Evolutionary conservation across 2,888 invertebrate genomes (phyloP).

Genomic region (Nephrotoma flavescens): DNA sequence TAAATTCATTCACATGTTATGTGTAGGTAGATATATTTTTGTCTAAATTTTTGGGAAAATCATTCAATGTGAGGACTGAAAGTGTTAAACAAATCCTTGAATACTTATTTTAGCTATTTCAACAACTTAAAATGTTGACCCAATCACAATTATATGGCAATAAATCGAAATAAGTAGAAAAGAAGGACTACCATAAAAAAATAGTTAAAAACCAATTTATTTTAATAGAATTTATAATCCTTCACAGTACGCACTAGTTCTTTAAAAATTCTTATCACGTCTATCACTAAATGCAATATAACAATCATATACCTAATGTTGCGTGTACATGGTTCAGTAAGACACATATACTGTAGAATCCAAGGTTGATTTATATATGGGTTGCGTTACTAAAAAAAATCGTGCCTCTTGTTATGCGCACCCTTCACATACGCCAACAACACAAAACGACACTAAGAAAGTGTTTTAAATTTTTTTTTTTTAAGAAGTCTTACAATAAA

Average conservation of each 20-base stretch:
- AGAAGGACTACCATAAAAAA: not conserved
- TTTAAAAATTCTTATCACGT: not conserved
- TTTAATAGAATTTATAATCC: not conserved
- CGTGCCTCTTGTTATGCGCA: not conserved
- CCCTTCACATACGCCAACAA: not conserved
- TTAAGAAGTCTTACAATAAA: not conserved
- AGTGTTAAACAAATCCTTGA: no score
- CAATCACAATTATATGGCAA: not conserved
- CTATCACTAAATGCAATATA: not conserved
- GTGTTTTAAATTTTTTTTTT: not conserved
- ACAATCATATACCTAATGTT: not conserved
- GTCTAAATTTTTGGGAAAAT: not conserved
- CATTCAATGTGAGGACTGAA: not conserved
- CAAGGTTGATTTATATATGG: not conserved
- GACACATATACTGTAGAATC: not conserved
- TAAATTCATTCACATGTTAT: not conserved
- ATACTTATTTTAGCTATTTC: no score
- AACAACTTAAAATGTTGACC: not conserved
- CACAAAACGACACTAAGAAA: not conserved
- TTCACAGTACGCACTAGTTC: not conserved
- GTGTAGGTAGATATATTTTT: not conserved
- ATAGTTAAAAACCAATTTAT: not conserved
- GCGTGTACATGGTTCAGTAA: not conserved
- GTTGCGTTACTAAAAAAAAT: not conserved
- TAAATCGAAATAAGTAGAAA: not conserved